These are phyloP conservation scores for Porites divaricata DNA, from an alignment of 92 coral and sea anemone genomes.

Conservation along the genomic window DNA sequence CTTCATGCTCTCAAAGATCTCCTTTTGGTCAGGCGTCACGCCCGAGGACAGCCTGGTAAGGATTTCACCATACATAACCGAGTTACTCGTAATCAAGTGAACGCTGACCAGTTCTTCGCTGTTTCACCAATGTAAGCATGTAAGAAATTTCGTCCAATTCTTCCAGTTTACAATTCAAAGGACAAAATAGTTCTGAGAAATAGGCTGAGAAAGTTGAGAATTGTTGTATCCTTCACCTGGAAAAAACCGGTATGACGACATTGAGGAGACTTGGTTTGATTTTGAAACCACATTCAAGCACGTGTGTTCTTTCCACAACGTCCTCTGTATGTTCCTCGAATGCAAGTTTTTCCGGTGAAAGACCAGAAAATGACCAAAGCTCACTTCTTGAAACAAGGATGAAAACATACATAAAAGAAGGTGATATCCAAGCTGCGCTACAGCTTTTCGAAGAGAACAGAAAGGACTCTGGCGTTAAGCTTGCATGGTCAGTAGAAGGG, in stretches of 20 bases:
- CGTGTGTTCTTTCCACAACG: slow-evolving; percentile 6
- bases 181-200: not conserved
- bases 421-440: slow-evolving; percentile 24
- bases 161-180: too few relatives aligned
- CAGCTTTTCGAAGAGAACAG: slow-evolving; percentile 45
- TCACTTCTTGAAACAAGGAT: slow-evolving; percentile 14
- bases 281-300: slow-evolving; percentile 8
- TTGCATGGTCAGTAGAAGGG: slow-evolving; percentile 27
- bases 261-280: not conserved
- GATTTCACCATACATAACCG: not conserved
- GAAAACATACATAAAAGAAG: slow-evolving; percentile 38
- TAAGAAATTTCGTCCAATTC: too few relatives aligned
- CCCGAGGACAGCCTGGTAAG: slow-evolving; percentile 5
- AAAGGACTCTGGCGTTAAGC: not conserved
- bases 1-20: slow-evolving; percentile 65
- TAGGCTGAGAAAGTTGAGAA: too few relatives aligned
- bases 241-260: not conserved
- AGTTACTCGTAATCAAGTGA: not conserved
- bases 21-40: slow-evolving; percentile 41
- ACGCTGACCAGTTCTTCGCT: slow-evolving; percentile 17
- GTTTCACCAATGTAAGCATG: not conserved
- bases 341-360: not conserved
- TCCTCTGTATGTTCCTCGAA: not conserved
- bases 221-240: not conserved
- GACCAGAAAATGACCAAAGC: slow-evolving; percentile 11